These are phyloP conservation scores for Peromyscus leucopus DNA, from an alignment of 2,113 vertebrate genomes.

Conservation along the genomic window DNA sequence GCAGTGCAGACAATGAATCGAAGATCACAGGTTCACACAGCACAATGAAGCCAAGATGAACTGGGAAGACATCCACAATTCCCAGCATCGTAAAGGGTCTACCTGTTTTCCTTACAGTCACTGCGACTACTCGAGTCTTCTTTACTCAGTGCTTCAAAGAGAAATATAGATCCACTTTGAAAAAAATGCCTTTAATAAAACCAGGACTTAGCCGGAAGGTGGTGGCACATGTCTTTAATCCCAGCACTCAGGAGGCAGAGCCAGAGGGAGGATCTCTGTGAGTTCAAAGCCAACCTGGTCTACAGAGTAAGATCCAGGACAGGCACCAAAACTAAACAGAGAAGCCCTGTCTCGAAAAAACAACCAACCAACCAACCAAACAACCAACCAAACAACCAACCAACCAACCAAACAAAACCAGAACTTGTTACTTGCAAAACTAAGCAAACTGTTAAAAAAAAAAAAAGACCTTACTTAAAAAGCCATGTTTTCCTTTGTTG, in stretches of 20 bases:
- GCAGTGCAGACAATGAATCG: neutral
- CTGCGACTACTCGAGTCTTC: neutral
- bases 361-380: too few relatives aligned
- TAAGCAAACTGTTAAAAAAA: constrained; percentile 60
- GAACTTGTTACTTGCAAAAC: constrained; percentile 68
- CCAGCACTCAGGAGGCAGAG: too few relatives aligned
- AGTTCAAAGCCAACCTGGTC: too few relatives aligned
- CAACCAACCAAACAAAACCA: neutral
- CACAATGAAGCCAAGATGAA: neutral
- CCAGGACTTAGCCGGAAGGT: constrained; percentile 28
- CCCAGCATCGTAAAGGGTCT: neutral
- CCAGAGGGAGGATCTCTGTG: too few relatives aligned
- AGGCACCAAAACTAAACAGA: too few relatives aligned
- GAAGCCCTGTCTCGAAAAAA: too few relatives aligned
- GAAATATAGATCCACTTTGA: constrained; percentile 65
- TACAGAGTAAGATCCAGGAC: too few relatives aligned
- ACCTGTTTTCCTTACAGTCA: constrained; percentile 59
- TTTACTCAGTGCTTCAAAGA: constrained; percentile 64
- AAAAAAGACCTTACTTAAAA: constrained; percentile 66
- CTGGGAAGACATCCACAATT: neutral
- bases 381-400: too few relatives aligned
- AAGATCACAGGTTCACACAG: constrained; percentile 10
- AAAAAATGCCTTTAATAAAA: constrained; percentile 34
- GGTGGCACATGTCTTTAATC: too few relatives aligned
- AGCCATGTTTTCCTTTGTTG: constrained; percentile 1